phyloP scores from a whole-genome alignment of 1,140 invertebrate species.

The Magallana ariakensis region DNA sequence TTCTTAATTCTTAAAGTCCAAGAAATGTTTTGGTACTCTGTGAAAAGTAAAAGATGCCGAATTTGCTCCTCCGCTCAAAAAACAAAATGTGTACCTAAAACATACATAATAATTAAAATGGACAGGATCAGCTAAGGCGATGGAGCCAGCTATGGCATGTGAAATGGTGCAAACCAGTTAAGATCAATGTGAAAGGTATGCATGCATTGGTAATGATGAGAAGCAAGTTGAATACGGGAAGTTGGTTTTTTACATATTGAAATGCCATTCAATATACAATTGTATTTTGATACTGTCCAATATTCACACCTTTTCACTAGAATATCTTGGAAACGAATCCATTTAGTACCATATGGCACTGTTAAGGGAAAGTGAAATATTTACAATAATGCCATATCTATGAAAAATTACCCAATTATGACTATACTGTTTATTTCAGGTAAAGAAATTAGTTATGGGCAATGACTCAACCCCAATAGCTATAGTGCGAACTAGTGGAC shows the following conservation, averaged over 20 bases:
- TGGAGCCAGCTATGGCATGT: conserved; percentile 42
- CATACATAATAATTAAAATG: background rate
- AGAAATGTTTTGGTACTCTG: conserved; percentile 38
- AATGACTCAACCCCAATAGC: background rate
- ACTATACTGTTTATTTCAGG: conserved; percentile 8
- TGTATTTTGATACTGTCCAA: no score
- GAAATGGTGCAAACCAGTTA: conserved; percentile 24
- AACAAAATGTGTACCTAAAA: background rate
- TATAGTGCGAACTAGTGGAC: no score
- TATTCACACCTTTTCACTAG: no score
- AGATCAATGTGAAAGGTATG: conserved; percentile 27
- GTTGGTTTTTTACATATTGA: no score
- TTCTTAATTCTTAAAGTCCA: background rate
- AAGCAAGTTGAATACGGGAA: no score
- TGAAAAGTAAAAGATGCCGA: conserved; percentile 28
- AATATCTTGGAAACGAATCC: no score
- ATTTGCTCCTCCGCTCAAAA: background rate
- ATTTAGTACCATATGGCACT: background rate
- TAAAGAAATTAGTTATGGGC: background rate
- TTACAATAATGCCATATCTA: background rate
- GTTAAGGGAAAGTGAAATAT: background rate
- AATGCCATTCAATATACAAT: no score
- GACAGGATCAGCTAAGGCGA: conserved; percentile 21
- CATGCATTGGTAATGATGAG: background rate
- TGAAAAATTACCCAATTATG: background rate